Evolutionary conservation across 1,140 invertebrate genomes (phyloP).

Genomic region (Drosophila willistoni): DNA sequence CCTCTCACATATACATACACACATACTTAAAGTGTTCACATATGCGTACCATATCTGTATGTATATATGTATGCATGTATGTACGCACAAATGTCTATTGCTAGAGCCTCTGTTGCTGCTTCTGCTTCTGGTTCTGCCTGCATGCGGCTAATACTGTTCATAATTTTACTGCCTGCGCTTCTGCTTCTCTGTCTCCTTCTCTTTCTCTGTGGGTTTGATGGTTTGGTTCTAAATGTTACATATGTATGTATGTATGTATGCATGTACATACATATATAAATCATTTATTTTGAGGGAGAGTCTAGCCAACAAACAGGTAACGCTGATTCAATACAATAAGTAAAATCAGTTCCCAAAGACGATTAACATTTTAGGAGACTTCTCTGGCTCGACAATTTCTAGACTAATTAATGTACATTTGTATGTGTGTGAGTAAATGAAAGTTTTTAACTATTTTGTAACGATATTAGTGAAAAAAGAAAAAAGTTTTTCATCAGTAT

Average conservation of each 20-base stretch:
- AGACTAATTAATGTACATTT: no score
- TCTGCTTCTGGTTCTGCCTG: neutral
- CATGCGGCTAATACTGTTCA: neutral
- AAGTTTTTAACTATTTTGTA: no score
- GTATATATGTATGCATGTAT: slow-evolving; percentile 1
- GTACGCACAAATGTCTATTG: neutral
- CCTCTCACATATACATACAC: neutral
- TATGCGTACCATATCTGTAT: neutral
- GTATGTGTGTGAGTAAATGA: no score
- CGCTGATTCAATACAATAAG: neutral
- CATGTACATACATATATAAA: slow-evolving; percentile 30
- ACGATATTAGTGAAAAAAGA: no score
- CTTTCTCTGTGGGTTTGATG: no score
- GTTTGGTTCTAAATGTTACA: no score
- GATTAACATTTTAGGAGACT: neutral
- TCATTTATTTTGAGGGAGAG: slow-evolving; percentile 52
- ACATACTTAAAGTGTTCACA: neutral
- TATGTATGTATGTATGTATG: slow-evolving; percentile 30
- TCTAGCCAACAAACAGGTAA: neutral
- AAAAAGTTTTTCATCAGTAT: no score
- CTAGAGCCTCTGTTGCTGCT: neutral
- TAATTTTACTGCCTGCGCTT: slow-evolving; percentile 11
- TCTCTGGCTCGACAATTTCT: neutral
- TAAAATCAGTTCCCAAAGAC: neutral
- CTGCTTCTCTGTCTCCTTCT: slow-evolving; percentile 2